A percentile compares a stretch with the other conserved stretches of the same genome.
phyloP scores from a whole-genome alignment of 1,140 invertebrate species.

The Cyrtorhinus lividipennis region DNA sequence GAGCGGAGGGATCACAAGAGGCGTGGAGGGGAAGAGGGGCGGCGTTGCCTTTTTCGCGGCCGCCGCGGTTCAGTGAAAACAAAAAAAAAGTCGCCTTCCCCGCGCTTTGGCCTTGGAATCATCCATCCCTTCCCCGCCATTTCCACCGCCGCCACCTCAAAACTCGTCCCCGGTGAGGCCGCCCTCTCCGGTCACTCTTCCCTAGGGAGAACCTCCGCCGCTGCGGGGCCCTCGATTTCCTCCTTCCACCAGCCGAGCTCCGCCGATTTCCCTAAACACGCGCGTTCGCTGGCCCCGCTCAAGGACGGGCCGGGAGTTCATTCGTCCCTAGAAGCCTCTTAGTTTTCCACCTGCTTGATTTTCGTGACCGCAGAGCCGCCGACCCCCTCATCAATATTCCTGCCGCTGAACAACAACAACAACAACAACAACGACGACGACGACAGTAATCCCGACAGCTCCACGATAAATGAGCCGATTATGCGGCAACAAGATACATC shows the following conservation, averaged over 20 bases:
- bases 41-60: not conserved
- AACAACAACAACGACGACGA: too few relatives aligned
- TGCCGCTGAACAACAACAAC: too few relatives aligned
- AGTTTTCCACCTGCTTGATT: too few relatives aligned
- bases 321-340: too few relatives aligned
- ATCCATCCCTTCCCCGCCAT: not conserved
- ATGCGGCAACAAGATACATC: too few relatives aligned
- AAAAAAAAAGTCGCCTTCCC: not conserved
- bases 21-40: too few relatives aligned
- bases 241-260: not conserved
- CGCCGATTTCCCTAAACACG: not conserved
- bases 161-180: not conserved
- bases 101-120: not conserved
- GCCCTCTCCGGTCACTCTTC: not conserved
- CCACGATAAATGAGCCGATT: too few relatives aligned
- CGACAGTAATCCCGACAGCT: too few relatives aligned
- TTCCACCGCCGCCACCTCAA: not conserved
- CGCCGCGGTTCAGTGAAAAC: not conserved
- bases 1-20: not conserved
- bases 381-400: too few relatives aligned
- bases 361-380: too few relatives aligned
- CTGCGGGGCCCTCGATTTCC: not conserved
- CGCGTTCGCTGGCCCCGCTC: not conserved
- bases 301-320: not conserved
- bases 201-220: not conserved